Evolutionary conservation across 2,888 invertebrate species (phyloP), one percentile per base, ranked within the genome.

Genomic region (Lissonota sp.): DNA sequence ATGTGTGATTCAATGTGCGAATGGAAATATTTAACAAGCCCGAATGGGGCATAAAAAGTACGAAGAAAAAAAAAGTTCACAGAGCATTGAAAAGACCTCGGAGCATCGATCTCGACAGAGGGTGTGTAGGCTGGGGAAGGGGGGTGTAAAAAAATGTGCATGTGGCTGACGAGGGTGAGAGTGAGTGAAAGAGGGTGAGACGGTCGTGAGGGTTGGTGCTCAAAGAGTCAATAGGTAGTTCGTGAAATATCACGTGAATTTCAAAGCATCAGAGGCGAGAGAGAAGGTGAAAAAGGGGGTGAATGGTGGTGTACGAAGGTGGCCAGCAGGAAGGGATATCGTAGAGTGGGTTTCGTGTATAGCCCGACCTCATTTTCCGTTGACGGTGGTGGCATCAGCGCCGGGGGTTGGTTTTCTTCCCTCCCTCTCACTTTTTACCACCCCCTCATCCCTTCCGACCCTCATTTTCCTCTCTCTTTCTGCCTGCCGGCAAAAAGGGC

Each of bases 21-120:
- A 74, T 66, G 66, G 57, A 57, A 74, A 64, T 74, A 66, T 58
- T 74, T 66, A 74, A 66, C 74, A 74, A 74, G 58, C 49, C 40
- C 12, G 57, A 66, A 66, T 55, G 39, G 57, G 74, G 58, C 58
- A 49, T 16, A 16, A 49, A 58, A 73, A 55, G 64, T 63, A 44
- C 64, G 14, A 39, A 10, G n/a, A 53, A 57, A 44, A 42, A 42
- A 39, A 5, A 4, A 6, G 14, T n/a, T n/a, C n/a, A 8, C 16
- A 44, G 57, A 16, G 46, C 46, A 49, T 49, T 74, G 74, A 74
- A 74, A 64, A 53, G 55, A 63, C 60, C n/a, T 12, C 14, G 10
- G 37, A 64, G 58, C 64, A 66, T 66, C 63, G 72, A 74, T 66
- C 57, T 12, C 10, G 44, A 64, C 37, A 37, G 0, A n/a, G n/a